Conservation (phyloP, 2,888 invertebrate genomes). For the Aphrophora alni region DNA sequence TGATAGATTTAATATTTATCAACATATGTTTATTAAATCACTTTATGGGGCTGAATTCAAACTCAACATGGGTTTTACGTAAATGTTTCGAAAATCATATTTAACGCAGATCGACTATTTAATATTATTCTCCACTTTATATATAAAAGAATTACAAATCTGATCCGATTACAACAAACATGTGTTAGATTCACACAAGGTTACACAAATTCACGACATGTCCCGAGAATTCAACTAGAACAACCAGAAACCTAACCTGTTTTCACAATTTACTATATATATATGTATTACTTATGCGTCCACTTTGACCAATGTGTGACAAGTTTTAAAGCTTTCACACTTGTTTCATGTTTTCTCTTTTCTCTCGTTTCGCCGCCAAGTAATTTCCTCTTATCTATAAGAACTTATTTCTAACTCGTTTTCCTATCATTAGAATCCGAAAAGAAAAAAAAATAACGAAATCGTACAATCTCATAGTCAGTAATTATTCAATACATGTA, state of each 20-base stretch:
- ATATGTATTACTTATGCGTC: not conserved
- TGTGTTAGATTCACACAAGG: not conserved
- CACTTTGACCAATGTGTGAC: not conserved
- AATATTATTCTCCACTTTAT: too few species aligned
- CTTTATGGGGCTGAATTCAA: too few species aligned
- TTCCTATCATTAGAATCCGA: not conserved
- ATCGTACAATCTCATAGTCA: not conserved
- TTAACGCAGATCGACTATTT: too few species aligned
- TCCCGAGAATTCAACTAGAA: not conserved
- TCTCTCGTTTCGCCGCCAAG: not conserved
- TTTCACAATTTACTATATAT: not conserved
- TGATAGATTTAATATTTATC: too few species aligned
- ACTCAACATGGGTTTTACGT: too few species aligned
- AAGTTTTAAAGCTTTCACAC: not conserved
- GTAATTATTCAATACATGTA: not conserved
- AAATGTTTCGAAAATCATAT: too few species aligned
- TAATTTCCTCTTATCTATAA: not conserved
- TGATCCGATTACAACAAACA: too few species aligned
- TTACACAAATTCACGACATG: not conserved
- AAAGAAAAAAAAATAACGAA: not conserved
- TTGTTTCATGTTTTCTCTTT: not conserved
- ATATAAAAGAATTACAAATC: too few species aligned
- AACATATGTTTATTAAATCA: too few species aligned
- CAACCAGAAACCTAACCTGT: not conserved
- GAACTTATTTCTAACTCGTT: not conserved